Evolutionary conservation across 2,797 vertebrate species (phyloP).

Genomic region (Esox lucius): DNA sequence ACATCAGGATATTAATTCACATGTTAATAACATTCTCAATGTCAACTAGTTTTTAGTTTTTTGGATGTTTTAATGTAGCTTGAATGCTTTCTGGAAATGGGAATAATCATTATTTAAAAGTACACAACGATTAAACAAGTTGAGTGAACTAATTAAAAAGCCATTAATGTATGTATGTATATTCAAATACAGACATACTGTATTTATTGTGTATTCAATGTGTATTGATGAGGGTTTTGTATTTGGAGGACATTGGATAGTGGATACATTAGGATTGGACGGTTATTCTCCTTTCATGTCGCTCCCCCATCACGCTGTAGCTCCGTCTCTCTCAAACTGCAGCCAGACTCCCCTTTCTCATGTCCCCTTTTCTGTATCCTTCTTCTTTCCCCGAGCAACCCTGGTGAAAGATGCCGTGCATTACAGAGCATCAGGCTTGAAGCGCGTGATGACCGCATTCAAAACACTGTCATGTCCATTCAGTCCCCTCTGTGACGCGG

Average conservation of each 20-base stretch:
- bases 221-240: neutral
- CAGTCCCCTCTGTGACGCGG: conserved; percentile 27
- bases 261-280: neutral
- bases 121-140: no score
- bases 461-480: conserved; percentile 54
- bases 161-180: neutral
- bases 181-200: neutral
- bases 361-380: neutral
- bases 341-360: neutral
- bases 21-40: no score
- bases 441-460: conserved; percentile 45
- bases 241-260: neutral
- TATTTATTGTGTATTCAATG: neutral
- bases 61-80: no score
- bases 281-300: neutral
- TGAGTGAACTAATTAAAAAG: no score
- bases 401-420: conserved; percentile 39
- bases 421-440: conserved; percentile 38
- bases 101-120: no score
- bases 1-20: no score
- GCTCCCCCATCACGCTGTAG: conserved; percentile 11
- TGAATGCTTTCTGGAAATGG: no score
- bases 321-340: neutral
- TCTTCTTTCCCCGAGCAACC: neutral
- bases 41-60: no score